Base-by-base conservation (phyloP, 1,140 invertebrate species). In the Drosophila pallidifrons region DNA sequence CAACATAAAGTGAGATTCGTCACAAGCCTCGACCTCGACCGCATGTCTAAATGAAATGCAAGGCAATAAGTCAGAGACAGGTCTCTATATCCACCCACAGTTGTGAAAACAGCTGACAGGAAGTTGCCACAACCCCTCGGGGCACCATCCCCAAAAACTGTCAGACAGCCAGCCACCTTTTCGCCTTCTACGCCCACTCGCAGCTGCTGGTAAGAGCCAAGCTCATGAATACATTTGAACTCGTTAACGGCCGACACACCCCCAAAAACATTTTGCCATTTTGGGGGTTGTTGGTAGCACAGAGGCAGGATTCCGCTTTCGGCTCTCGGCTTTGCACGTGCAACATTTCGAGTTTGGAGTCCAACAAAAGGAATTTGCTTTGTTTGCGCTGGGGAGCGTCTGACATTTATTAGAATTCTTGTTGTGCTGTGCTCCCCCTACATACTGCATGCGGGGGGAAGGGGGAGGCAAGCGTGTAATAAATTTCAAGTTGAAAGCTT, bases 161-260 rank as follows among this genome's bases (percentile, higher is more conserved):
- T 41, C 35, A 10, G 35, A 10, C 30, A 32, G 30, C 54, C 55
- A 30, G 35, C 20, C 51, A 10, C 8, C 43, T 16, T 28, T 7
- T 25, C 38, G 65, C 30, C 59, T 7, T 5, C 60, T 25, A 25
- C 45, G 28, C 30, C 15, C 32, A 60, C 72, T 70, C 3, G 32
- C 72, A 70, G 67, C 83, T 88, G 67, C 83, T 88, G 86, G 88
- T 91, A 83, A 76, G 75, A 75, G 81, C 80, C 58, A 64, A 70
- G 83, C 88, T 91, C 83, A 91, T 91, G 88, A 91, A 91, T 91
- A 91, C 83, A 91, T 91, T 91, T 91, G 88, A 82, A 85, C 88
- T 91, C 88, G 88, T 91, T 91, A 91, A 88, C 83, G 79, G 57
- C 55, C 66, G 75, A 81, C 86, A 79, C 86, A 82, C 79, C 71